These are phyloP conservation scores for Galaxea fascicularis DNA, from an alignment of 92 coral and sea anemone species.

Conservation along the genomic window DNA sequence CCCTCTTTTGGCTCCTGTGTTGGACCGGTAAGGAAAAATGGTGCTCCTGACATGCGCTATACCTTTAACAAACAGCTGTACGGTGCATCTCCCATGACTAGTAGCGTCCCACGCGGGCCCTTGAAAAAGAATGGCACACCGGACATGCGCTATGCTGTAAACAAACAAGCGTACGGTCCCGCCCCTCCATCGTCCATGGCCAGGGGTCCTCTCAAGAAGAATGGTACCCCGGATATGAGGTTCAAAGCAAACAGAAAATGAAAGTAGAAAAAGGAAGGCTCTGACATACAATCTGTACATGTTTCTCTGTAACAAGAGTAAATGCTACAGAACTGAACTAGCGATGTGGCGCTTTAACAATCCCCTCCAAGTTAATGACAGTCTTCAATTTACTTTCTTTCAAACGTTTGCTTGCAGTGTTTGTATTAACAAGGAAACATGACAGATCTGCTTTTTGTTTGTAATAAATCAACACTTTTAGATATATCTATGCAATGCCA, in stretches of 20 bases:
- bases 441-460: too few relatives aligned
- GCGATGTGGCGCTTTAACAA: too few relatives aligned
- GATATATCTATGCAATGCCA: too few relatives aligned
- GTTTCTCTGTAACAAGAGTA: too few relatives aligned
- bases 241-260: constrained; percentile 18
- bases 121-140: constrained; percentile 55
- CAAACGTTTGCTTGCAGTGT: too few relatives aligned
- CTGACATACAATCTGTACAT: too few relatives aligned
- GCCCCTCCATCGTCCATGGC: background rate
- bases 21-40: constrained; percentile 66
- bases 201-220: constrained; percentile 52
- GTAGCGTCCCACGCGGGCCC: constrained; percentile 15
- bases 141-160: constrained; percentile 55
- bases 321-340: too few relatives aligned
- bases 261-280: too few relatives aligned
- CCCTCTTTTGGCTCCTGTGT: background rate
- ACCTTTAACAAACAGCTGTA: background rate
- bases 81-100: background rate
- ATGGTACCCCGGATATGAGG: constrained; percentile 65
- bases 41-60: constrained; percentile 70
- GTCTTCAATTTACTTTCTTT: too few relatives aligned
- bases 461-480: too few relatives aligned
- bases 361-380: too few relatives aligned
- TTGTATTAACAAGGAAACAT: too few relatives aligned
- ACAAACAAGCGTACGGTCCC: background rate